Evolutionary conservation across 2,113 vertebrate species (phyloP).

Genomic region (Tetrax tetrax): DNA sequence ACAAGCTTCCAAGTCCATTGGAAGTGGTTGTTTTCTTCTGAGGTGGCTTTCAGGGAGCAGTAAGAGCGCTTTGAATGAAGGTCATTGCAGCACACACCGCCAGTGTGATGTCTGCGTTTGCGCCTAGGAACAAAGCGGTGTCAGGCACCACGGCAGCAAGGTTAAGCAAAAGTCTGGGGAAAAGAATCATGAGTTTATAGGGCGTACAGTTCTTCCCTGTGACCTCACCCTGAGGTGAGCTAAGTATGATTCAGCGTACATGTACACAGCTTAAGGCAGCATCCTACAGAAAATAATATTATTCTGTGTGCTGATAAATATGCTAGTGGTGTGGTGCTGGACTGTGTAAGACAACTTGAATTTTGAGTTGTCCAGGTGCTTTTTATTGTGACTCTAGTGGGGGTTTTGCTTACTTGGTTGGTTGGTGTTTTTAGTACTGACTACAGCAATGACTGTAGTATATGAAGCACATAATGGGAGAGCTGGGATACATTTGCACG

Average conservation of each 20-base stretch:
- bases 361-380: not conserved
- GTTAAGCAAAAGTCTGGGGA: not conserved
- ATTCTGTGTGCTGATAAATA: not conserved
- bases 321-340: not conserved
- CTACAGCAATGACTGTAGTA: not conserved
- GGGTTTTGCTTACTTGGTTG: not conserved
- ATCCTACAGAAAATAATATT: not conserved
- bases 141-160: not conserved
- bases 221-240: not conserved
- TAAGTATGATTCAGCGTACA: not conserved
- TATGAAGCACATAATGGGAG: not conserved
- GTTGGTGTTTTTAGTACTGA: no score
- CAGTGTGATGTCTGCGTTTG: not conserved
- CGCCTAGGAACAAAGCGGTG: accelerated
- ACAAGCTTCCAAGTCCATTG: not conserved
- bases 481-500: not conserved
- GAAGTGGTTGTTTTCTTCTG: not conserved
- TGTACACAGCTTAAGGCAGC: not conserved
- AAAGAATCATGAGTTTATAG: not conserved
- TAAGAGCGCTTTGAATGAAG: not conserved
- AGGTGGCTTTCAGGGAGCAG: not conserved
- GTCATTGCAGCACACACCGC: accelerated
- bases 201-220: not conserved
- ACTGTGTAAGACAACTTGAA: not conserved
- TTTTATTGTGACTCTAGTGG: not conserved